Evolutionary conservation across 2,888 invertebrate species (phyloP), one percentile per base, ranked within the genome.

Genomic region (Calliopum simillimum): DNA sequence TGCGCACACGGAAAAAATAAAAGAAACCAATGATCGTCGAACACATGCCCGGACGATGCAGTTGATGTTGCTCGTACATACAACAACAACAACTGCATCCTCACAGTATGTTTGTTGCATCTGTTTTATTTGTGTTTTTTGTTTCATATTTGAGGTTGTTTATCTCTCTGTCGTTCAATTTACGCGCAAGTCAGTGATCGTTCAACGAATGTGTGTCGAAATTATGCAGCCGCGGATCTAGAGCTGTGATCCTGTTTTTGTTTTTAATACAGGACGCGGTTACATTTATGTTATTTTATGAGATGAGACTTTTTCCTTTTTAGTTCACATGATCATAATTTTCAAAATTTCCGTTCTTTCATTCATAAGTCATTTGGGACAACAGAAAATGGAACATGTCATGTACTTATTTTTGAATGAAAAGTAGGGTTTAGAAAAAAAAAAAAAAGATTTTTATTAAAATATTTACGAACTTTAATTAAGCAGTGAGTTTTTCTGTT

Each of bases 311-410:
- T 44, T 23, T 23, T 53, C 51, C 2, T 61, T 47, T 21, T 46
- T 21, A 14, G 23, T 64, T 43, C 43, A 19, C 51, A 64, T 64
- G 49, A 13, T 41, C 64, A 16, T 43, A 53, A 64, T 19, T 43
- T 41, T 14, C 21, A 53, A 41, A 64, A 41, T 43, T 21, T 53
- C 53, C 13, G n/a, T 65, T 43, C 55, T 13, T 43, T 65, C 65
- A 65, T 65, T 65, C 55, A 65, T 44, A 65, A 65, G 43, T 53
- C n/a, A 16, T 49, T 13, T 47, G 49, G 33, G 33, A 33, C 33
- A 33, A 8, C 33, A 33, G 5, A 33, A 8, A 33, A 33, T 2
- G 33, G 33, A 33, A 33, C 4, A 6, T 33, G 5, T 33, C 33
- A 33, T n/a, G 8, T 33, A 6, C 4, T 53, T 53, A n/a, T 53